Conservation (phyloP, 2,888 invertebrate genomes). For the Meiosimyza decipiens region DNA sequence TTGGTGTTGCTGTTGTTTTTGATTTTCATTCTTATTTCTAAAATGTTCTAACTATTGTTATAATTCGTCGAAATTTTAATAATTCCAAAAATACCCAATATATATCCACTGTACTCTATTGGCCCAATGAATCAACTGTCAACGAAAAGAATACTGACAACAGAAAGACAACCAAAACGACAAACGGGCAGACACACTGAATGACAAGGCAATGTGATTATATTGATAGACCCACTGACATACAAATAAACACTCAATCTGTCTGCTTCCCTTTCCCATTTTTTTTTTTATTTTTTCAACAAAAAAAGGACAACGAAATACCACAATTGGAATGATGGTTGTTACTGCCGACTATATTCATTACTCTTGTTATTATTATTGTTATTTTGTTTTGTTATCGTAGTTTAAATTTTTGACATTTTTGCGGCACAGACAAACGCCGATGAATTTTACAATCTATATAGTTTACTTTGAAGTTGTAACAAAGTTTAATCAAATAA, state of each 20-base stretch:
- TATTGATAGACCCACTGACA: conserved; percentile 1
- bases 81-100: too few species aligned
- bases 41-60: too few species aligned
- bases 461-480: conserved; percentile 3
- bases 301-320: conserved; percentile 1
- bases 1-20: too few species aligned
- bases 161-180: background rate
- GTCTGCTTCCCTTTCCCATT: too few species aligned
- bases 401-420: background rate
- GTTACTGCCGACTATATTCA: background rate
- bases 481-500: conserved; percentile 15
- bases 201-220: background rate
- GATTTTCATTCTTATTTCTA: too few species aligned
- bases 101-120: too few species aligned
- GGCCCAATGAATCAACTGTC: background rate
- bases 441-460: conserved; percentile 6
- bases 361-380: conserved; percentile 8
- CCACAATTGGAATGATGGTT: background rate
- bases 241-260: conserved; percentile 2
- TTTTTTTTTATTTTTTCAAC: too few species aligned
- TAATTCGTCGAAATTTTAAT: too few species aligned
- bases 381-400: background rate
- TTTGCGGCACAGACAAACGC: background rate
- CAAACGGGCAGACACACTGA: background rate
- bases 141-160: background rate